Evolutionary conservation across 2,797 vertebrate genomes (phyloP).

Genomic region (Novumbra hubbsi): DNA sequence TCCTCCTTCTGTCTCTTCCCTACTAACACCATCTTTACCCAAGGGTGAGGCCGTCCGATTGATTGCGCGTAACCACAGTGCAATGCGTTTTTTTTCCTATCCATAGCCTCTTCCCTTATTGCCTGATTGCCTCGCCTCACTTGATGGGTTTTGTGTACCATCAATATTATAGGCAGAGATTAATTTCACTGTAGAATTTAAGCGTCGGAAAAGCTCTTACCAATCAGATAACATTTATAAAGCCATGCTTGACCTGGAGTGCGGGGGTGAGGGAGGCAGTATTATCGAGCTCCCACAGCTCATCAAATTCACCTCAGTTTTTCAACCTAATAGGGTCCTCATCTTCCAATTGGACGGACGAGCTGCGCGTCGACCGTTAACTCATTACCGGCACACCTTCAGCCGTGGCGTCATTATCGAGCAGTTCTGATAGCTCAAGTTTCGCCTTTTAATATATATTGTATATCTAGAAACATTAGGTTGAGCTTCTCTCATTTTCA

Average conservation of each 20-base stretch:
- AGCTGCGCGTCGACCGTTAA: conserved; percentile 31
- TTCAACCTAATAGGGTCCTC: conserved; percentile 53
- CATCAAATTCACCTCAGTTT: conserved; percentile 63
- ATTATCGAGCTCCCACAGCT: conserved; percentile 55
- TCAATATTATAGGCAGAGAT: conserved; percentile 76
- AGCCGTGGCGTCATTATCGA: conserved; percentile 20
- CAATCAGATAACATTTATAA: conserved; percentile 73
- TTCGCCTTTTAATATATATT: conserved; percentile 26
- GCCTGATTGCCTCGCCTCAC: conserved; percentile 59
- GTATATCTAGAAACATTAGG: conserved; percentile 44
- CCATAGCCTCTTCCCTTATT: conserved; percentile 43
- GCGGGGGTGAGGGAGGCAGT: conserved; percentile 6
- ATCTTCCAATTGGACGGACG: conserved; percentile 47
- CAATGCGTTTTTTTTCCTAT: conserved; percentile 9
- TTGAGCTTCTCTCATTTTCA: conserved; percentile 56
- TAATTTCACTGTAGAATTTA: conserved; percentile 66
- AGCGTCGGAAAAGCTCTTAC: conserved; percentile 59
- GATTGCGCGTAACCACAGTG: conserved; percentile 64
- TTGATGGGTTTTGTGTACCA: conserved; percentile 55
- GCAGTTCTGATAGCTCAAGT: conserved; percentile 3
- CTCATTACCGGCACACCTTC: conserved; percentile 42
- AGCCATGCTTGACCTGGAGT: conserved; percentile 59
- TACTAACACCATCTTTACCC: conserved; percentile 21
- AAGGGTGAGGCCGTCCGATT: conserved; percentile 55
- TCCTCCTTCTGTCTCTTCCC: conserved; percentile 17